Evolutionary conservation across 2,797 vertebrate genomes (phyloP).

Genomic region (Tokudaia tokunoshimensis): DNA sequence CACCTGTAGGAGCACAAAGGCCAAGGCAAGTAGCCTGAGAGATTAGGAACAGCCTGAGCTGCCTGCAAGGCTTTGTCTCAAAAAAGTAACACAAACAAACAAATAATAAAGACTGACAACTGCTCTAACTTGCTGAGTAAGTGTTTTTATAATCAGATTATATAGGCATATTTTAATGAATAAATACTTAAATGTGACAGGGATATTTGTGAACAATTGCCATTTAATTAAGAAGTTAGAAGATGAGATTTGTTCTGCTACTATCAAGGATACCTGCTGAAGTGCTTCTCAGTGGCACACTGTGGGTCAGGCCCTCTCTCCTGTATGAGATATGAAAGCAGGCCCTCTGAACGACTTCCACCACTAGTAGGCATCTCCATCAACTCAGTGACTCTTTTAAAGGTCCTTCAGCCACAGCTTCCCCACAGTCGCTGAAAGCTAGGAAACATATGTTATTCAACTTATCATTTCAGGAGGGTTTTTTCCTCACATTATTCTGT

Average conservation of each 20-base stretch:
- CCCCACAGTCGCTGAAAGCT: slow-evolving; percentile 65
- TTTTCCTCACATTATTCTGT: neutral
- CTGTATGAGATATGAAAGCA: neutral
- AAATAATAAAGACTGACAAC: neutral
- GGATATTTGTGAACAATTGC: neutral
- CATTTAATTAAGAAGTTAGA: slow-evolving; percentile 50
- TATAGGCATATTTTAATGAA: slow-evolving; percentile 27
- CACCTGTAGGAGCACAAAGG: neutral
- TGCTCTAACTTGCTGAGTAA: neutral
- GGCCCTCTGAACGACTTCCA: slow-evolving; percentile 61
- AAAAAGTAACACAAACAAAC: neutral
- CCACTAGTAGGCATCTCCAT: slow-evolving; percentile 70
- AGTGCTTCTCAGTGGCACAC: slow-evolving; percentile 59
- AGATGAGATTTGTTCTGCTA: slow-evolving; percentile 6
- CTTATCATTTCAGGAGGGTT: neutral
- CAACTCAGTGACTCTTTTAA: slow-evolving; percentile 25
- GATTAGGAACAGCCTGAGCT: neutral
- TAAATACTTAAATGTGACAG: slow-evolving; percentile 21
- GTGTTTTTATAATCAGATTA: neutral
- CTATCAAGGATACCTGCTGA: slow-evolving; percentile 72
- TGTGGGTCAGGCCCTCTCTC: slow-evolving; percentile 42
- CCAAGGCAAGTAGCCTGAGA: neutral
- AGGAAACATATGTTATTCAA: slow-evolving; percentile 71
- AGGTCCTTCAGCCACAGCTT: slow-evolving; percentile 28
- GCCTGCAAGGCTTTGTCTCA: neutral